Percentiles rank a stretch among this genome's conserved stretches.
Conservation (phyloP, 1,140 invertebrate species). For the Rhagoletis pomonella region DNA sequence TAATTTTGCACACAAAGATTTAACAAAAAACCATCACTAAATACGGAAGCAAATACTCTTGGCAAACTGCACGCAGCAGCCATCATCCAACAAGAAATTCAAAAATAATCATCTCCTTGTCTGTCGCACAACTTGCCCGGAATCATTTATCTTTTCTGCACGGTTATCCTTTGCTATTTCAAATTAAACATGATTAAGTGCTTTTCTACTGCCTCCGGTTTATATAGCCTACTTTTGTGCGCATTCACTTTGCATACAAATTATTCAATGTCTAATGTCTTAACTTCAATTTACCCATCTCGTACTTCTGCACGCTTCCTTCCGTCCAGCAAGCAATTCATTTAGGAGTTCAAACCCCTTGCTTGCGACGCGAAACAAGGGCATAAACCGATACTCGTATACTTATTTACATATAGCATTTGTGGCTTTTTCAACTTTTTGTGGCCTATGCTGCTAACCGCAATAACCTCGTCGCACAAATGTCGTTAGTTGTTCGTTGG, state of each 20-base stretch:
- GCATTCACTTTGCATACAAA: conserved; percentile 28
- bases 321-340: background rate
- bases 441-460: background rate
- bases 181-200: conserved; percentile 50
- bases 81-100: background rate
- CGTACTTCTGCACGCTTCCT: background rate
- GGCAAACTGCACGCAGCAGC: too few species aligned
- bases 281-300: background rate
- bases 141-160: conserved; percentile 36
- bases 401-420: background rate
- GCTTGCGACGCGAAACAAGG: background rate
- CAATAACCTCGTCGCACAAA: background rate
- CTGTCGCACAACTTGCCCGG: background rate
- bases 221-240: conserved; percentile 31
- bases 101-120: background rate
- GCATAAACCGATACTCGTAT: background rate
- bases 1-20: too few species aligned
- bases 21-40: too few species aligned
- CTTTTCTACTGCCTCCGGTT: conserved; percentile 15
- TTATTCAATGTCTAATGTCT: background rate
- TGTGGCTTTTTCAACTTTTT: conserved; percentile 40
- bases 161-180: conserved; percentile 37
- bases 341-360: background rate
- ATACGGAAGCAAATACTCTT: too few species aligned
- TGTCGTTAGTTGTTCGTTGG: background rate